These are phyloP conservation scores for Andrena hattorfiana DNA, from an alignment of 2,888 invertebrate genomes.

Conservation along the genomic window DNA sequence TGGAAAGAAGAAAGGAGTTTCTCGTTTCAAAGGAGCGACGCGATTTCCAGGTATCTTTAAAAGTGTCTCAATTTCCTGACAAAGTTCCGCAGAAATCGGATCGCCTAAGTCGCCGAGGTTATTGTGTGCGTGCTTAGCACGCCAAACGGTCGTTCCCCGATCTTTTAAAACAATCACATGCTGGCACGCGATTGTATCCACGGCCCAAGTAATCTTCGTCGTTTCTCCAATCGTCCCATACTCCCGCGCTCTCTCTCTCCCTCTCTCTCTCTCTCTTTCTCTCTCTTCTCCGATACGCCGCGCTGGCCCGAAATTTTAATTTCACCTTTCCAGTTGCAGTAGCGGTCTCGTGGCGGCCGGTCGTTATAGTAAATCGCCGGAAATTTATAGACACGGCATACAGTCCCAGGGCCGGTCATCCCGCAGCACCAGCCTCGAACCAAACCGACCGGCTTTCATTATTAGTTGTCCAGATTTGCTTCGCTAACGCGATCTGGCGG, in stretches of 20 bases:
- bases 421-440: slow-evolving; percentile 4
- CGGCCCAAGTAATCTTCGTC: slow-evolving; percentile 26
- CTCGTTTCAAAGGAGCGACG: slow-evolving; percentile 22
- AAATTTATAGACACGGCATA: slow-evolving; percentile 61
- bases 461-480: slow-evolving; percentile 72
- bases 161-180: slow-evolving; percentile 56
- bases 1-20: slow-evolving; percentile 12
- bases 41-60: slow-evolving; percentile 27
- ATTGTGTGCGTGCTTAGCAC: slow-evolving; percentile 48
- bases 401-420: slow-evolving; percentile 26
- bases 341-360: slow-evolving; percentile 54
- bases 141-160: slow-evolving; percentile 34
- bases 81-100: slow-evolving; percentile 52
- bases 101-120: slow-evolving; percentile 27
- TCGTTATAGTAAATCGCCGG: slow-evolving; percentile 67
- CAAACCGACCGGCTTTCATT: slow-evolving; percentile 65
- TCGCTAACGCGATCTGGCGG: slow-evolving; percentile 70
- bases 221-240: slow-evolving; percentile 33
- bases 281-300: slow-evolving; percentile 8
- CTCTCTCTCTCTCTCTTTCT: background rate
- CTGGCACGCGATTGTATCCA: slow-evolving; percentile 58
- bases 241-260: no score
- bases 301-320: slow-evolving; percentile 59
- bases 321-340: slow-evolving; percentile 47
- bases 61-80: slow-evolving; percentile 58